These are phyloP conservation scores for Drosophila ercepeae DNA, from an alignment of 1,140 invertebrate species.

Conservation along the genomic window DNA sequence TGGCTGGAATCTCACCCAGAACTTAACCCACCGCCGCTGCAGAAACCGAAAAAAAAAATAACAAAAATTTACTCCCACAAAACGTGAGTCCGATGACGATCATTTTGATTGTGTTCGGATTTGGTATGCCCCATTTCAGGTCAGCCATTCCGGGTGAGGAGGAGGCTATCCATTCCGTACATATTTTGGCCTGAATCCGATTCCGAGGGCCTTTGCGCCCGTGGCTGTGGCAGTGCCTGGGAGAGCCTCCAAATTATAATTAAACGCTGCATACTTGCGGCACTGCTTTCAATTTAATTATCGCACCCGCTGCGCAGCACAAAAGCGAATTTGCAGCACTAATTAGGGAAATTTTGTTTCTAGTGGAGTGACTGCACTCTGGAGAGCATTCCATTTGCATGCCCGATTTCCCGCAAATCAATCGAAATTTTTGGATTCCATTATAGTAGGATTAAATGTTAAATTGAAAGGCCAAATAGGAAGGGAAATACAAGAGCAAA, in stretches of 20 bases:
- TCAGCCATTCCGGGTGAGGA: no score
- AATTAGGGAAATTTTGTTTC: slow-evolving; percentile 66
- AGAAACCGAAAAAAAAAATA: neutral
- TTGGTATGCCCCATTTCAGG: slow-evolving; percentile 22
- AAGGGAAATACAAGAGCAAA: neutral
- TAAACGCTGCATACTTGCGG: slow-evolving; percentile 73
- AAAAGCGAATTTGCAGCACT: slow-evolving; percentile 66
- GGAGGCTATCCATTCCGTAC: slow-evolving; percentile 10
- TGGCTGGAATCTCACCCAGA: slow-evolving; percentile 32
- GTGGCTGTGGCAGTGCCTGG: neutral
- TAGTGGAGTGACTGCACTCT: slow-evolving; percentile 25
- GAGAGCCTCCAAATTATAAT: slow-evolving; percentile 48
- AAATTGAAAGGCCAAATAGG: neutral
- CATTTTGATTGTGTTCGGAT: slow-evolving; percentile 34
- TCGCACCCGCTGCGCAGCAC: slow-evolving; percentile 40
- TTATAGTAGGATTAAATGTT: neutral
- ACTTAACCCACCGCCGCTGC: neutral
- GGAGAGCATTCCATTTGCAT: slow-evolving; percentile 21
- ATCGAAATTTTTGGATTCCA: slow-evolving; percentile 26
- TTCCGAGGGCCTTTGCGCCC: neutral
- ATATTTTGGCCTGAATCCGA: slow-evolving; percentile 20
- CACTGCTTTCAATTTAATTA: slow-evolving; percentile 70
- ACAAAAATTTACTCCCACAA: slow-evolving; percentile 16
- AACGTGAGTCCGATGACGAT: slow-evolving; percentile 35
- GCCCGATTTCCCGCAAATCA: slow-evolving; percentile 15